phyloP scores from a whole-genome alignment of 2,113 vertebrate genomes.

The Polypterus senegalus region DNA sequence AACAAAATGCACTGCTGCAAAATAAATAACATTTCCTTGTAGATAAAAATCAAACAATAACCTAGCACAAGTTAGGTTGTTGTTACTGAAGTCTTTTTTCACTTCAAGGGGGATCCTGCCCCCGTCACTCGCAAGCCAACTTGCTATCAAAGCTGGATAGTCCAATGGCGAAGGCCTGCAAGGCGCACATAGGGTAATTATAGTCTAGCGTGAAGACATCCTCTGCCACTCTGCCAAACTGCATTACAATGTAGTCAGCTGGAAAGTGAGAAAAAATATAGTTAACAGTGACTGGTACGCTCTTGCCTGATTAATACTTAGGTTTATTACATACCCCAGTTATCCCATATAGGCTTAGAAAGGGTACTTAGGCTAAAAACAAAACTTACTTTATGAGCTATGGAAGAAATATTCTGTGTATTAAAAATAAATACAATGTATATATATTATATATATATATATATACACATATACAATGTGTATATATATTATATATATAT shows the following conservation, averaged over 20 bases:
- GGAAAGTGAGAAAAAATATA: conserved; percentile 11
- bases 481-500: too few relatives aligned
- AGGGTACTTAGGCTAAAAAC: too few relatives aligned
- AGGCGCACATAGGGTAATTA: conserved; percentile 88
- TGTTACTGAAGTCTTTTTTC: background rate
- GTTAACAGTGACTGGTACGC: too few relatives aligned
- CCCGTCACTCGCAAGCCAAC: conserved; percentile 77
- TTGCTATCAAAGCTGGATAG: conserved; percentile 95
- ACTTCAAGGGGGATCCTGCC: background rate
- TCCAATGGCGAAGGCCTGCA: conserved; percentile 91
- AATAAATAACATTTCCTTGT: background rate
- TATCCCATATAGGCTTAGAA: too few relatives aligned
- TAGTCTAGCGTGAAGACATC: conserved; percentile 92
- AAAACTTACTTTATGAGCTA: too few relatives aligned
- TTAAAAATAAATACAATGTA: too few relatives aligned
- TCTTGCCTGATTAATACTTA: too few relatives aligned
- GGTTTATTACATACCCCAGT: too few relatives aligned
- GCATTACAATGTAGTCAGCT: conserved; percentile 97
- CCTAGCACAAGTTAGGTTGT: background rate
- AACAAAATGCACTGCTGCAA: background rate
- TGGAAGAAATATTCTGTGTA: too few relatives aligned
- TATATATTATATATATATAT: too few relatives aligned
- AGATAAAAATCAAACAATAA: background rate
- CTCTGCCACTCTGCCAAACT: conserved; percentile 88
- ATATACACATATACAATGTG: too few relatives aligned